These are phyloP conservation scores for Montipora cactus DNA, from an alignment of 64 coral and sea anemone genomes.

Conservation along the genomic window DNA sequence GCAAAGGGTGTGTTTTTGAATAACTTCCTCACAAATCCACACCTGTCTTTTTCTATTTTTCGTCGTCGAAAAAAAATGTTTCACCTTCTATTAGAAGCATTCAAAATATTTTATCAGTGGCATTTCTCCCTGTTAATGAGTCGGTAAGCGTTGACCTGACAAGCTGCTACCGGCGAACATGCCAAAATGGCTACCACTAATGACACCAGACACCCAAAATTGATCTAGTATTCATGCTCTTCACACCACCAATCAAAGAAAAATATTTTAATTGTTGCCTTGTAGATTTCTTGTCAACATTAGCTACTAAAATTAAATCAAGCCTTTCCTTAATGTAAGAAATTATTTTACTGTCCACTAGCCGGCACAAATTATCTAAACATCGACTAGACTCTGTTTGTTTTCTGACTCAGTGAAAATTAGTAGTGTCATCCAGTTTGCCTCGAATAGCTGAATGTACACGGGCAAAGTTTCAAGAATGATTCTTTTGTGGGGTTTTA, in stretches of 20 bases:
- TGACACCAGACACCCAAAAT: constrained; percentile 2
- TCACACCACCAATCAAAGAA: constrained; percentile 58
- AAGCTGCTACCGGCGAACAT: not conserved
- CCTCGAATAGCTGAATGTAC: not conserved
- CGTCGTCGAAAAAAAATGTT: constrained; percentile 22
- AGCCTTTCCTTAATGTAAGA: constrained; percentile 18
- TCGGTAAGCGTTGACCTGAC: constrained; percentile 23
- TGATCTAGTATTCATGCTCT: not conserved
- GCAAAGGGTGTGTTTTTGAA: not conserved
- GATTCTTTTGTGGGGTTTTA: not conserved
- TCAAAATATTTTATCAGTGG: constrained; percentile 40
- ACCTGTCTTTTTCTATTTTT: constrained; percentile 20
- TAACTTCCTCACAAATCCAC: constrained; percentile 19
- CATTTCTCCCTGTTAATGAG: constrained; percentile 40
- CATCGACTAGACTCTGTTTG: constrained; percentile 62
- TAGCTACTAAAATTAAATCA: constrained; percentile 60
- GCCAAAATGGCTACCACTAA: constrained; percentile 19
- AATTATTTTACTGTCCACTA: constrained; percentile 49
- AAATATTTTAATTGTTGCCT: constrained; percentile 48
- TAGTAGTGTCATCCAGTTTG: constrained; percentile 45
- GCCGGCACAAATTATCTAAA: constrained; percentile 64
- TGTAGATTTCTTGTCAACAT: constrained; percentile 70
- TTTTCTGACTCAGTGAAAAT: constrained; percentile 8
- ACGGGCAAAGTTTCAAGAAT: not conserved
- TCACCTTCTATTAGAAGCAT: constrained; percentile 11